Evolutionary conservation across 2,888 invertebrate species (phyloP).

Genomic region (Drosophila rellima): DNA sequence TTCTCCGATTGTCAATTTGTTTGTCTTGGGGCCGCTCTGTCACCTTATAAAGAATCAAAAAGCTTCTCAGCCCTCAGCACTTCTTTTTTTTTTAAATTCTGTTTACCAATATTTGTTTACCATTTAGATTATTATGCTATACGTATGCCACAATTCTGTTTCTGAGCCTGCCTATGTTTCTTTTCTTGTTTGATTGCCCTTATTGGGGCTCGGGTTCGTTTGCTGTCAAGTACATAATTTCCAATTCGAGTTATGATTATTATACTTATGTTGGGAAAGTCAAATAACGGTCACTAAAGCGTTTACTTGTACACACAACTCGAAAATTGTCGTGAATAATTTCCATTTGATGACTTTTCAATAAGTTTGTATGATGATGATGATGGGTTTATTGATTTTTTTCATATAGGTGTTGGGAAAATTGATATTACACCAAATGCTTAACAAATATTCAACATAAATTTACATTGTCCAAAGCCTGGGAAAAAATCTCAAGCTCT

Average conservation of each 20-base stretch:
- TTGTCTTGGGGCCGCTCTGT: conserved; percentile 32
- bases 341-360: conserved; percentile 77
- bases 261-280: conserved; percentile 75
- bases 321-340: conserved; percentile 60
- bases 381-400: conserved; percentile 77
- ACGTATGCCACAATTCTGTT: conserved; percentile 50
- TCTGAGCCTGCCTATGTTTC: conserved; percentile 2
- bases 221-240: conserved; percentile 65
- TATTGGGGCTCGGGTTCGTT: conserved; percentile 57
- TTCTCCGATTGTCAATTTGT: conserved; percentile 27
- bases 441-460: conserved; percentile 52
- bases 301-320: conserved; percentile 30
- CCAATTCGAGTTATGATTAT: conserved; percentile 79
- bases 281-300: conserved; percentile 69
- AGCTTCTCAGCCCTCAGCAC: conserved; percentile 9
- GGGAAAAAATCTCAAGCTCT: conserved; percentile 47
- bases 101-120: conserved; percentile 74
- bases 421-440: conserved; percentile 60
- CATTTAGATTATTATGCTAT: conserved; percentile 80
- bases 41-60: conserved; percentile 50
- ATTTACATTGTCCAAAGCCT: conserved; percentile 32
- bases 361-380: conserved; percentile 40
- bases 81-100: conserved; percentile 22
- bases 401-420: conserved; percentile 66
- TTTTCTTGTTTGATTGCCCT: conserved; percentile 75